Conservation (phyloP, 64 coral and sea anemone genomes). For the Pocillopora verrucosa region DNA sequence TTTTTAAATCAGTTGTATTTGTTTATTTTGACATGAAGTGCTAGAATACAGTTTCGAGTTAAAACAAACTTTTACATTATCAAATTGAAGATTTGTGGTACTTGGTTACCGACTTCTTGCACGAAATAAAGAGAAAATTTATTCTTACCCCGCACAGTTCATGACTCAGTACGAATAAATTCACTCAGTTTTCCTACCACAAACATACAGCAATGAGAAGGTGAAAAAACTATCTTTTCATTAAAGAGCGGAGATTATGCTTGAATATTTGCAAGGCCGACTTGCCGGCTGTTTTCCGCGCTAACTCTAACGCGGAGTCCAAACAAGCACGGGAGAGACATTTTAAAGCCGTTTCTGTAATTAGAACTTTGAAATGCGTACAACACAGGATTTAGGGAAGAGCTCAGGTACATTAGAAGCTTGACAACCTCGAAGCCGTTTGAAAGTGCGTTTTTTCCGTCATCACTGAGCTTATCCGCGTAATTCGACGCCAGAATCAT, state of each 20-base stretch:
- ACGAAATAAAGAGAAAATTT: too few species aligned
- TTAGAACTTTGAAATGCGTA: constrained; percentile 49
- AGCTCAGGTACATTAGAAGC: background rate
- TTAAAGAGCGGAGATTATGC: background rate
- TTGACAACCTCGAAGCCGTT: constrained; percentile 2
- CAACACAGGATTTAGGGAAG: background rate
- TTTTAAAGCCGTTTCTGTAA: constrained; percentile 29
- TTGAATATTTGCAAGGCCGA: background rate
- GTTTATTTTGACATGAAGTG: too few species aligned
- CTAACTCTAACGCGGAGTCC: background rate
- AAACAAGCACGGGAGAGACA: background rate
- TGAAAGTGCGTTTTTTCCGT: background rate
- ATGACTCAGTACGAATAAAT: too few species aligned
- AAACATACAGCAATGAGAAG: too few species aligned
- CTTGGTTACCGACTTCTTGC: too few species aligned
- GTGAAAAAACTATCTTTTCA: background rate
- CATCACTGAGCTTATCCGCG: background rate
- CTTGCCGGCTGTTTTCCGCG: background rate
- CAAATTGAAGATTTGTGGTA: too few species aligned
- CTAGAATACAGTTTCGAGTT: too few species aligned
- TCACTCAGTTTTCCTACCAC: too few species aligned
- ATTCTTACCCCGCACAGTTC: too few species aligned
- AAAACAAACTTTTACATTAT: too few species aligned
- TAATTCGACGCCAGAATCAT: background rate
- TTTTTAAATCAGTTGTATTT: too few species aligned